Percentiles rank a stretch among this genome's conserved stretches.
Conservation (phyloP, 2,888 invertebrate genomes). For the Tiphia femorata region DNA sequence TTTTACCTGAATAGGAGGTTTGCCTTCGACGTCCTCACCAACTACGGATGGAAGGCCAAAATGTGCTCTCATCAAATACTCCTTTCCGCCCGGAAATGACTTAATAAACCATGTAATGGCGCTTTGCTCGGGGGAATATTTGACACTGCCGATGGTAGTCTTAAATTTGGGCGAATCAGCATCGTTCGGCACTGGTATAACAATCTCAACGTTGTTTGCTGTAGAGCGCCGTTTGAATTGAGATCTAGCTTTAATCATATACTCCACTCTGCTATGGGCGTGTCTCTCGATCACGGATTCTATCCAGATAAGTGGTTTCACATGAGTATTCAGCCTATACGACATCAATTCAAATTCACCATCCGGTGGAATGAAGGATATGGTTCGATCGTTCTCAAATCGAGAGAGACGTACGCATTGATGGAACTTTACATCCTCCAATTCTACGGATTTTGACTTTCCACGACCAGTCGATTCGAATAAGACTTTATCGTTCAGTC, state of each 20-base stretch:
- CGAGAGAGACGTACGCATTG: conserved; percentile 97
- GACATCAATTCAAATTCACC: conserved; percentile 99
- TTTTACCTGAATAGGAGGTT: conserved; percentile 97
- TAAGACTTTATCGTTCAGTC: conserved; percentile 96
- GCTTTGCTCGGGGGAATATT: conserved; percentile 97
- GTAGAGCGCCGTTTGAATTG: conserved; percentile 98
- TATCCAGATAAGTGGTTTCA: conserved; percentile 98
- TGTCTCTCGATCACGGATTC: conserved; percentile 98
- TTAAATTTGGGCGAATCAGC: conserved; percentile 99
- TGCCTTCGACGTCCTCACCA: conserved; percentile 94
- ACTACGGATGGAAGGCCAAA: conserved; percentile 97
- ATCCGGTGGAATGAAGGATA: conserved; percentile 98
- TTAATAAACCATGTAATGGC: conserved; percentile 98
- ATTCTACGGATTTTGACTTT: conserved; percentile 96
- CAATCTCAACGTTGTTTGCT: conserved; percentile 98
- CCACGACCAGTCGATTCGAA: conserved; percentile 98
- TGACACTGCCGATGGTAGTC: conserved; percentile 96
- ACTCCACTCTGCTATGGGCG: conserved; percentile 96
- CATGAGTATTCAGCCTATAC: conserved; percentile 95
- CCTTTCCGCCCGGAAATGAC: conserved; percentile 98
- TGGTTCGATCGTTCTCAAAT: conserved; percentile 98
- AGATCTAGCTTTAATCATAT: conserved; percentile 99
- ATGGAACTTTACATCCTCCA: conserved; percentile 99
- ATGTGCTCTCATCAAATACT: conserved; percentile 97
- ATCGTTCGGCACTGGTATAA: conserved; percentile 95